phyloP scores from a whole-genome alignment of 2,888 invertebrate species.

The Drosophila pegasa region DNA sequence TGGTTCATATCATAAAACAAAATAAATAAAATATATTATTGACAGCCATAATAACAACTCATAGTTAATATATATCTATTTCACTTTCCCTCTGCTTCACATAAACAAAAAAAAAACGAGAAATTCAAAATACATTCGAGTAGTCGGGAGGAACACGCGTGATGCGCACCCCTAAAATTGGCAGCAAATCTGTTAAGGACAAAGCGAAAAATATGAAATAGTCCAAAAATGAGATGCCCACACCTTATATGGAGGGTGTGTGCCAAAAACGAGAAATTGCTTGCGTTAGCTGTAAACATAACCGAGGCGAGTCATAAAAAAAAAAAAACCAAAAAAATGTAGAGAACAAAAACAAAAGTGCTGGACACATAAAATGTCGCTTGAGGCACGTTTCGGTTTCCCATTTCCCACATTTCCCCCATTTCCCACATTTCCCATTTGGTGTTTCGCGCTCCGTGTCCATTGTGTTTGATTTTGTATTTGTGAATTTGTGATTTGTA shows the following conservation, averaged over 20 bases:
- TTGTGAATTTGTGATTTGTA: constrained; percentile 48
- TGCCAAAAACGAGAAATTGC: constrained; percentile 49
- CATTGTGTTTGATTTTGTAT: constrained; percentile 30
- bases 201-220: constrained; percentile 18
- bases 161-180: constrained; percentile 7
- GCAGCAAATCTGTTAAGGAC: constrained; percentile 2
- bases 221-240: constrained; percentile 23
- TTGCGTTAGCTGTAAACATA: constrained; percentile 58
- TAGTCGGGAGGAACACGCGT: not conserved
- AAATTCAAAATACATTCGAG: not conserved
- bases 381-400: constrained; percentile 53
- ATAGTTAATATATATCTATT: not conserved
- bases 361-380: constrained; percentile 69
- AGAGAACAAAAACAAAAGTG: constrained; percentile 41
- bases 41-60: not conserved
- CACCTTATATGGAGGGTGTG: constrained; percentile 24
- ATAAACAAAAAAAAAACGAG: not conserved
- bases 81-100: not conserved
- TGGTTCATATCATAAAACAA: not conserved
- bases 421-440: constrained; percentile 14
- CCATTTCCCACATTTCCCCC: constrained; percentile 24
- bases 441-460: not conserved
- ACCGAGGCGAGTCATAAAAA: constrained; percentile 35
- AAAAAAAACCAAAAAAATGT: constrained; percentile 20
- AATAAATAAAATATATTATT: not conserved